Evolutionary conservation across 2,888 invertebrate species (phyloP).

Genomic region (Perdita meconis): DNA sequence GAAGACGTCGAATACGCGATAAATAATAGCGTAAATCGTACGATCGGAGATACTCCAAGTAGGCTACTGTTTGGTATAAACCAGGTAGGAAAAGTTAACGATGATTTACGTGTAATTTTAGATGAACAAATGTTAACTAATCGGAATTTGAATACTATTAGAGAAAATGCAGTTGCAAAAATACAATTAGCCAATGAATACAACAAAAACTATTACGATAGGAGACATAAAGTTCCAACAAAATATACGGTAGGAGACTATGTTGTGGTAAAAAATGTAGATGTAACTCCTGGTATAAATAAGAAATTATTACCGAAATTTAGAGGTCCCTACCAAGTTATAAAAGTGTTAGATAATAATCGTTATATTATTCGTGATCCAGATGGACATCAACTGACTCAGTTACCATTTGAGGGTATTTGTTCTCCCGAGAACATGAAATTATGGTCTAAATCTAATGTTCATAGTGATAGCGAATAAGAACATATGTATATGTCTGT

Average conservation of each 20-base stretch:
- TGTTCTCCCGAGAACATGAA: background rate
- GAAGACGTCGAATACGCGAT: constrained; percentile 23
- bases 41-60: constrained; percentile 31
- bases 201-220: constrained; percentile 24
- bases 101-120: constrained; percentile 19
- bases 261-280: constrained; percentile 29
- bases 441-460: background rate
- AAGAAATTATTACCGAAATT: constrained; percentile 31
- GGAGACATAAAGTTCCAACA: constrained; percentile 15
- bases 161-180: background rate
- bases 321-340: constrained; percentile 22
- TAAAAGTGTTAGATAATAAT: background rate
- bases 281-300: constrained; percentile 15
- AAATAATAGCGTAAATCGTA: constrained; percentile 34
- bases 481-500: too few relatives aligned
- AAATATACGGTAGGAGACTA: constrained; percentile 16
- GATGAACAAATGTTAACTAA: background rate
- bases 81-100: constrained; percentile 17
- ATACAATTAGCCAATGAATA: constrained; percentile 5
- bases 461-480: too few relatives aligned
- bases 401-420: constrained; percentile 5
- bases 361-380: background rate
- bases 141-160: background rate
- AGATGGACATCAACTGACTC: background rate
- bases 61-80: constrained; percentile 31